Evolutionary conservation across 2,888 invertebrate species (phyloP), one percentile per base, ranked within the genome.

Genomic region (Thera obeliscata): DNA sequence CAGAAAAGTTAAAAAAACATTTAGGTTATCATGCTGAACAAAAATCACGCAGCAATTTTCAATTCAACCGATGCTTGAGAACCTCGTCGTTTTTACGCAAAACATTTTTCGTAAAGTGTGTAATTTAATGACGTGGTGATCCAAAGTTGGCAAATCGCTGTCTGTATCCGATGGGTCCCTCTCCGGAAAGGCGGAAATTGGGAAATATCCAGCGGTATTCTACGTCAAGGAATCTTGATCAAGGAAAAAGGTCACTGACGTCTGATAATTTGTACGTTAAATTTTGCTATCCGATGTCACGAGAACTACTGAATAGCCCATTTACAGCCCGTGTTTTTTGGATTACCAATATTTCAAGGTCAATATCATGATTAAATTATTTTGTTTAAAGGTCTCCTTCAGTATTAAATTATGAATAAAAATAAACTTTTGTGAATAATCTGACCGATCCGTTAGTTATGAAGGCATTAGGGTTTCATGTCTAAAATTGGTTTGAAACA

Each of bases 81-180:
- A 7, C 9, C 43, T 46, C 7, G 9, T 46, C 43, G 43, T 2
- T 46, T 46, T 60, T 9, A 6, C 50, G 48, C 56, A 69, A 61
- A 72, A 66, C 61, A 69, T 67, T 59, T 67, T 64, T 61, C 49
- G 49, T 66, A 59, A 66, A 70, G 70, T 73, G 69, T 67, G 69
- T 59, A 67, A 70, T 57, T 78, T 76, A 75, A 78, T 74, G 79
- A 77, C 72, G 79, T 79, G 78, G 75, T 79, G 80, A 81, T 80
- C 82, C 86, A 85, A 85, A 86, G 83, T 86, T 85, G 85, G 84
- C 85, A 86, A 88, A 87, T 89, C 88, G 83, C 81, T 80, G 81
- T 77, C 79, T 81, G 85, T 85, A 84, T 87, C 87, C 87, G 85
- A 78, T 78, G 80, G 79, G 79, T 80, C 80, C 78, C 76, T 75